Conservation (phyloP, 2,113 vertebrate species). For the Physeter macrocephalus region DNA sequence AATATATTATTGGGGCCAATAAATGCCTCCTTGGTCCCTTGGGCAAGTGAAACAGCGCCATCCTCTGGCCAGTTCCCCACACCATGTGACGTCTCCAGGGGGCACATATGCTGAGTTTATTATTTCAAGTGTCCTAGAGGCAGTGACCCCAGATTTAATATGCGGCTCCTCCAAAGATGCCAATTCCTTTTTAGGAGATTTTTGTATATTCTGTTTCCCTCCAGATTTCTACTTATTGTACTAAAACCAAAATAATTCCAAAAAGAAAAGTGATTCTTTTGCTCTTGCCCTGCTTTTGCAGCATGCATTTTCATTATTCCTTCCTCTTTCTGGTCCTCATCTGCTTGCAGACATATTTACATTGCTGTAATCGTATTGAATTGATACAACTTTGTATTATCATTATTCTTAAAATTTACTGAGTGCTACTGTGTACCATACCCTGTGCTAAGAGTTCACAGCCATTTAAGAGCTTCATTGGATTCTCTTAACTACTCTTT, state of each 20-base stretch:
- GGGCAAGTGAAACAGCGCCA: background rate
- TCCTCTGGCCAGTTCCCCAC: background rate
- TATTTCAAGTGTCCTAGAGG: background rate
- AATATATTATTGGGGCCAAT: background rate
- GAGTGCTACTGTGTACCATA: background rate
- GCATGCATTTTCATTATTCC: background rate
- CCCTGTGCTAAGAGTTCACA: background rate
- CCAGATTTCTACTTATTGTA: background rate
- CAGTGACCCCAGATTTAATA: background rate
- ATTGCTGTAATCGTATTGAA: background rate
- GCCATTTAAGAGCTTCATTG: background rate
- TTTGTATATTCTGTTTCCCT: background rate
- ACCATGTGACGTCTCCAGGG: background rate
- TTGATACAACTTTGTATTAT: background rate
- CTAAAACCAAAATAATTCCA: background rate
- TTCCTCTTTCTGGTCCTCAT: background rate
- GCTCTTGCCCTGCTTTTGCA: background rate
- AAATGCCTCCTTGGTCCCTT: background rate
- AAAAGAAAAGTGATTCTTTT: background rate
- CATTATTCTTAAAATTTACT: background rate
- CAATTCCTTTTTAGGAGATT: background rate
- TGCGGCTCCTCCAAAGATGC: background rate
- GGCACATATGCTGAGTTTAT: background rate
- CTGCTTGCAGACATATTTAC: background rate
- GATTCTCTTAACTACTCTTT: background rate